These are phyloP conservation scores for Trematomus bernacchii DNA, from an alignment of 2,797 vertebrate genomes.

Conservation along the genomic window DNA sequence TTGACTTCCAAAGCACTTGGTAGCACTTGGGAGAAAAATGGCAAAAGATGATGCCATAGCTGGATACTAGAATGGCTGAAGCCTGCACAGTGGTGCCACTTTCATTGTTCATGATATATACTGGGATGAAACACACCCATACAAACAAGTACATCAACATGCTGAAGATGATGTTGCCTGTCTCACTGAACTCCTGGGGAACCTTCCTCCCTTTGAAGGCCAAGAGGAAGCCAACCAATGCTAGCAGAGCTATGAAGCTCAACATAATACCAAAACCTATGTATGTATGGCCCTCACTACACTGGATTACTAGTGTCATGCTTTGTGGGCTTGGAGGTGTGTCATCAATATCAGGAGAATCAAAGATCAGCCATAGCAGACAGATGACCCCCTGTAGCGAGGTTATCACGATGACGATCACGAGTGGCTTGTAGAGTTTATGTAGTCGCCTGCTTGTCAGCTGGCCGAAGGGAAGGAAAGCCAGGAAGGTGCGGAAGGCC, in stretches of 20 bases:
- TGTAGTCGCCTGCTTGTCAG: slow-evolving; percentile 30
- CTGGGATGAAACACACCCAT: slow-evolving; percentile 81
- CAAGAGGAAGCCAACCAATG: slow-evolving; percentile 74
- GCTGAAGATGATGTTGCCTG: slow-evolving; percentile 77
- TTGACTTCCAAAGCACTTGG: slow-evolving; percentile 52
- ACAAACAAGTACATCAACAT: slow-evolving; percentile 83
- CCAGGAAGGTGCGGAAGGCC: slow-evolving; percentile 72
- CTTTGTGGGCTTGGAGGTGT: slow-evolving; percentile 35
- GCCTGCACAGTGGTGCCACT: slow-evolving; percentile 66
- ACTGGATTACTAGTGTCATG: slow-evolving; percentile 53
- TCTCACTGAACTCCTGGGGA: slow-evolving; percentile 76
- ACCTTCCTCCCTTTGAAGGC: slow-evolving; percentile 78
- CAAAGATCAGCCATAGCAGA: slow-evolving; percentile 73
- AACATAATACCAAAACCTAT: slow-evolving; percentile 76
- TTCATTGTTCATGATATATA: slow-evolving; percentile 69
- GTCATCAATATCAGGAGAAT: slow-evolving; percentile 43
- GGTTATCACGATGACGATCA: slow-evolving; percentile 57
- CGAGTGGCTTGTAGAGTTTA: slow-evolving; percentile 65
- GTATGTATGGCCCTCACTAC: slow-evolving; percentile 61
- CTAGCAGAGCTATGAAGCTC: slow-evolving; percentile 75
- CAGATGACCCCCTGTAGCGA: slow-evolving; percentile 71
- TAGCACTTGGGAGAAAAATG: slow-evolving; percentile 79
- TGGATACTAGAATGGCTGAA: slow-evolving; percentile 80
- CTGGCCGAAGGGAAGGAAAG: slow-evolving; percentile 65
- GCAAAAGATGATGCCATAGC: slow-evolving; percentile 80